These are phyloP conservation scores for Nemotelus pantherinus DNA, from an alignment of 2,888 invertebrate species.

Conservation along the genomic window DNA sequence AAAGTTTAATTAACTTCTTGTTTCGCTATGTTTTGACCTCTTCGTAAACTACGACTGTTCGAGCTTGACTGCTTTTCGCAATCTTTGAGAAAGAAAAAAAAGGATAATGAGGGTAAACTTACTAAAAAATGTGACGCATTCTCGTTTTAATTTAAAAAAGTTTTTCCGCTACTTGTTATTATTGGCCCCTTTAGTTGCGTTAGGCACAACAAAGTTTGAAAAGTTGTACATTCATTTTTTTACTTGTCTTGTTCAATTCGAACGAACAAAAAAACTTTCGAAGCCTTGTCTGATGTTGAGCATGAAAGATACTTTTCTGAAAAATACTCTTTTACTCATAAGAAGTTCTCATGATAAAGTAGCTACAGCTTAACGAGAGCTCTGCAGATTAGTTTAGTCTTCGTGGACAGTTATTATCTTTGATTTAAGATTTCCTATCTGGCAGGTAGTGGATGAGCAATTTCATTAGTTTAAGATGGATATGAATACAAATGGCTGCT, in stretches of 20 bases:
- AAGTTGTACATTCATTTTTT: neutral
- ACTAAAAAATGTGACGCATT: constrained; percentile 20
- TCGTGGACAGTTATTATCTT: constrained; percentile 12
- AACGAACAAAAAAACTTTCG: neutral
- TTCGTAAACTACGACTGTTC: neutral
- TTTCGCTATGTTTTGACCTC: constrained; percentile 5
- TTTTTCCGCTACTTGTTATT: constrained; percentile 31
- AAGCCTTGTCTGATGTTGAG: neutral
- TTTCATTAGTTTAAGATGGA: neutral
- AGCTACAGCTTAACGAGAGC: constrained; percentile 19
- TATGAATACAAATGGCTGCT: neutral
- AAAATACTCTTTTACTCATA: neutral
- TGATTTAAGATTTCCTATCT: neutral
- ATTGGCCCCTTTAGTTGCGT: constrained; percentile 24
- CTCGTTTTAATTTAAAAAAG: constrained; percentile 38
- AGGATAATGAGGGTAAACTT: constrained; percentile 23
- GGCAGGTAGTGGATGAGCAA: neutral
- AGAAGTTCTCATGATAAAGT: constrained; percentile 12
- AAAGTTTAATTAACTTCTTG: constrained; percentile 39
- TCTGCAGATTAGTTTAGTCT: constrained; percentile 8
- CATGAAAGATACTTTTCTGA: neutral
- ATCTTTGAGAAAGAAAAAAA: neutral
- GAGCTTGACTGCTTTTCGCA: neutral
- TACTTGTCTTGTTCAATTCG: neutral
- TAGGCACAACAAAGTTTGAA: constrained; percentile 23